Evolutionary conservation across 1,140 invertebrate genomes (phyloP).

Genomic region (Paraescarpia echinospica): DNA sequence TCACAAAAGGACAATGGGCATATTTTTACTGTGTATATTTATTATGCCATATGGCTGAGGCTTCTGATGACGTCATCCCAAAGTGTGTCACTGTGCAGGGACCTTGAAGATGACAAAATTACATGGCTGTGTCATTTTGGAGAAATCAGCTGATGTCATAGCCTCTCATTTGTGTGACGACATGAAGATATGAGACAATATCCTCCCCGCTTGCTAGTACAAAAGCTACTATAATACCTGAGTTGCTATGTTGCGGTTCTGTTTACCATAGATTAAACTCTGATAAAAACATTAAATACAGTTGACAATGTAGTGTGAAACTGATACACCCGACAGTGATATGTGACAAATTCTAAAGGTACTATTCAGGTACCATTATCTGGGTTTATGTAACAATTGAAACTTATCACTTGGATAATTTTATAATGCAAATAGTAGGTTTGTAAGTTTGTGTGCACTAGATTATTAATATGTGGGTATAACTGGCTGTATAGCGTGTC

Average conservation of each 20-base stretch:
- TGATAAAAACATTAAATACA: neutral
- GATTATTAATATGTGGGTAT: neutral
- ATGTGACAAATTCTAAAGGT: neutral
- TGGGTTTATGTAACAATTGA: neutral
- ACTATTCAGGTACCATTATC: neutral
- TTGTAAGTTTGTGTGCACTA: neutral
- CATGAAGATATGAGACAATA: neutral
- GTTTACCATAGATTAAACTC: neutral
- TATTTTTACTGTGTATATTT: constrained; percentile 7
- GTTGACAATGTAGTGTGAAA: neutral
- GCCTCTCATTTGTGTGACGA: neutral
- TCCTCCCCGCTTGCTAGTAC: neutral
- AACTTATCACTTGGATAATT: neutral
- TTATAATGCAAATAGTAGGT: neutral
- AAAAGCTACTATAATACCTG: neutral
- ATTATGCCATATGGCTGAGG: neutral
- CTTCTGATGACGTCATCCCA: neutral
- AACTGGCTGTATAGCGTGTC: neutral
- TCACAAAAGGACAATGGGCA: neutral
- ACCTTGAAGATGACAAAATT: neutral
- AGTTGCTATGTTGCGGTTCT: neutral
- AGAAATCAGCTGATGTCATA: neutral
- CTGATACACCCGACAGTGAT: neutral
- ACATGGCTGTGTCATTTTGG: neutral
- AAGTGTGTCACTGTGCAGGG: neutral